Evolutionary conservation across 1,140 invertebrate species (phyloP).

Genomic region (Drosophila sproati): DNA sequence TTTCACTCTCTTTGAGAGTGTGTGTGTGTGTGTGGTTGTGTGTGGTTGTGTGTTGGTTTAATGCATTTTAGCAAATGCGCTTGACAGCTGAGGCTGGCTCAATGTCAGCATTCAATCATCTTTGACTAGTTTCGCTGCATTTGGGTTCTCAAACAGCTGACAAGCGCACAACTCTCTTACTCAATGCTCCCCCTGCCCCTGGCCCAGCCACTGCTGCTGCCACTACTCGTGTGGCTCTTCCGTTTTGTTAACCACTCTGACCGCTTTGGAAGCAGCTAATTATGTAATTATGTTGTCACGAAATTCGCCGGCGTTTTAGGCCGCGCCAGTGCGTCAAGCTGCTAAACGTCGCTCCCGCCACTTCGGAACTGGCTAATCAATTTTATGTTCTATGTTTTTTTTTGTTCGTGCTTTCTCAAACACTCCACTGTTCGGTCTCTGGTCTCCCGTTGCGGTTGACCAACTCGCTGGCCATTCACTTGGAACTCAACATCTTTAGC

Average conservation of each 20-base stretch:
- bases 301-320: constrained; percentile 8
- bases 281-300: constrained; percentile 77
- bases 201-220: background rate
- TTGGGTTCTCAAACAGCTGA: constrained; percentile 38
- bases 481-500: constrained; percentile 46
- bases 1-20: background rate
- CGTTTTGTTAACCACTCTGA: constrained; percentile 29
- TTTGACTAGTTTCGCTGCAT: constrained; percentile 26
- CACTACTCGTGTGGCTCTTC: background rate
- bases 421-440: background rate
- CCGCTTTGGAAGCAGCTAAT: constrained; percentile 64
- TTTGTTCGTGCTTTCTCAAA: too few species aligned
- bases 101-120: constrained; percentile 52
- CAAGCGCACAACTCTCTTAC: constrained; percentile 1
- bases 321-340: constrained; percentile 58
- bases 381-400: constrained; percentile 45
- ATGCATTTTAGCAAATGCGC: constrained; percentile 78
- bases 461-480: constrained; percentile 66
- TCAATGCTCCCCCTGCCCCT: background rate
- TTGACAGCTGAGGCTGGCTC: constrained; percentile 69
- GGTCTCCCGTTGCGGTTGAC: constrained; percentile 70
- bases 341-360: constrained; percentile 50
- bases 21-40: constrained; percentile 24
- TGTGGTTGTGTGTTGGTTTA: constrained; percentile 53
- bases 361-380: constrained; percentile 57